These are phyloP conservation scores for Cirrhinus molitorella DNA, from an alignment of 2,797 vertebrate species.

Conservation along the genomic window DNA sequence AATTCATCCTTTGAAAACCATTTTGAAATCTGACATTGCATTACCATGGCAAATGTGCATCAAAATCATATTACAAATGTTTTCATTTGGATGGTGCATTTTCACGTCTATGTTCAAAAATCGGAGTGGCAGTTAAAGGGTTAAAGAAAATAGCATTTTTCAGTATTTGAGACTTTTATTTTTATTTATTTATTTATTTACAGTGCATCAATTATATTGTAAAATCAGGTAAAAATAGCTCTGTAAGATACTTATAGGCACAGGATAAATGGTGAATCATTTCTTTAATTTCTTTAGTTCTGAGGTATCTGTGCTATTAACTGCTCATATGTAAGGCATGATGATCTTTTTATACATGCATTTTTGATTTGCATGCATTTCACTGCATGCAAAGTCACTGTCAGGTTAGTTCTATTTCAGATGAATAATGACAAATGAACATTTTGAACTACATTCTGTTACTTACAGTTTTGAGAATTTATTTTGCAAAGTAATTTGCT, in stretches of 20 bases:
- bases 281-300: not conserved
- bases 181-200: too few species aligned
- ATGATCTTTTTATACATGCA: slow-evolving; percentile 96
- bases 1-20: too few species aligned
- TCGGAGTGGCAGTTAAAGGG: too few species aligned
- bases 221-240: not conserved
- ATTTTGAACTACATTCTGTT: too few species aligned
- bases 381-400: slow-evolving; percentile 76
- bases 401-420: slow-evolving; percentile 95
- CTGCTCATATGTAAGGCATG: slow-evolving; percentile 88
- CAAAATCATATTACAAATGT: too few species aligned
- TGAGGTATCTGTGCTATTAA: slow-evolving; percentile 65
- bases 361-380: too few species aligned
- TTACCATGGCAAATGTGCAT: too few species aligned
- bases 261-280: slow-evolving; percentile 77
- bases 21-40: too few species aligned
- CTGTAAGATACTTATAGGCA: not conserved
- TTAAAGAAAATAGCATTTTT: too few species aligned
- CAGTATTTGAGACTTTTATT: too few species aligned
- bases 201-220: not conserved
- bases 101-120: too few species aligned
- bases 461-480: not conserved
- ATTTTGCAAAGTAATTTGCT: not conserved
- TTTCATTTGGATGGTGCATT: too few species aligned
- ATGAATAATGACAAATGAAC: slow-evolving; percentile 67